Evolutionary conservation across 2,888 invertebrate species (phyloP), one percentile per base, ranked within the genome.

Genomic region (Trichopoda pennipes): DNA sequence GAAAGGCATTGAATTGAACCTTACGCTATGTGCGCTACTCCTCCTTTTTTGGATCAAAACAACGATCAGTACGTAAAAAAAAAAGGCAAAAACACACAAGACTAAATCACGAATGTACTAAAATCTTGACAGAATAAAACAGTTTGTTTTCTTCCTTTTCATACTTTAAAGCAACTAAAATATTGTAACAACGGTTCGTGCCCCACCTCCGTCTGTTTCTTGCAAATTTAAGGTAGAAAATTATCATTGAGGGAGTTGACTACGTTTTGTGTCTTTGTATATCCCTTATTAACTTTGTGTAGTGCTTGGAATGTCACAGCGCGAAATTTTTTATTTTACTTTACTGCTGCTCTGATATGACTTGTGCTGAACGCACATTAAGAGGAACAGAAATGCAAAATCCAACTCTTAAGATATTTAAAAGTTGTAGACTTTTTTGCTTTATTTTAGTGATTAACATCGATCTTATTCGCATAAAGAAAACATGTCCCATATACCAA

Each of bases 11-110:
- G 86, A 88, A 85, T 86, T 86, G 88, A 85, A 86, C 86, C 88
- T 89, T 90, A 88, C 87, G 88, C 87, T 89, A 85, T 88, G 89
- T 89, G 88, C 87, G 86, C 91, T 90, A 90, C 91, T 89, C 91
- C 90, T 89, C 90, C 90, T 88, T 88, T 90, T 90, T 87, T 87
- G 86, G 91, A 90, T 90, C 90, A 87, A 85, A 87, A 85, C 72
- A 84, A 86, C 84, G 78, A 84, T 84, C 86, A 85, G 60, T 80
- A 85, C 83, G 81, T 80, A 79, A 81, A 74, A 84, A 76, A 83
- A 76, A 84, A 75, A 63, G 69, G 53, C 53, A 79, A 69, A 72
- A 70, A 55, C 75, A 75, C 76, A 77, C 69, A 80, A 60, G 44
- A 32, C 21, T 23, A 70, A 58, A 72, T 76, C 32, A 66, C 66